Evolutionary conservation across 2,888 invertebrate species (phyloP).

Genomic region (Conops quadrifasciatus): DNA sequence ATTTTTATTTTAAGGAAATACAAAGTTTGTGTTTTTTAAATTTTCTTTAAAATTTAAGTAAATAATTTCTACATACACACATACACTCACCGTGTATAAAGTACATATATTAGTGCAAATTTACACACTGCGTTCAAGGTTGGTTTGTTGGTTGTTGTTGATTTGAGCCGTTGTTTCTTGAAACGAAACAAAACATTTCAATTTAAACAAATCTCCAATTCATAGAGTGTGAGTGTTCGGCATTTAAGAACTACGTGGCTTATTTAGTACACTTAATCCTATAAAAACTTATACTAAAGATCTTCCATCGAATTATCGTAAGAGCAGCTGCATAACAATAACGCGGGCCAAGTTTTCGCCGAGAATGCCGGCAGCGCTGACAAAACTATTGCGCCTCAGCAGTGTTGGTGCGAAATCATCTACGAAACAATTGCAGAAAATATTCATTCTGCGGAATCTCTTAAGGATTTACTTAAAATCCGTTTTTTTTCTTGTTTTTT

Average conservation of each 20-base stretch:
- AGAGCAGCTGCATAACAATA: no score
- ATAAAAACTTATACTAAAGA: slow-evolving; percentile 18
- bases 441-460: background rate
- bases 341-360: no score
- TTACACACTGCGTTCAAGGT: slow-evolving; percentile 30
- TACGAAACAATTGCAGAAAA: background rate
- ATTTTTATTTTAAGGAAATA: slow-evolving; percentile 31
- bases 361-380: background rate
- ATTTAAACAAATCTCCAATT: slow-evolving; percentile 25
- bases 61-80: slow-evolving; percentile 6
- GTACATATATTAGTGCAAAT: slow-evolving; percentile 29
- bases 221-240: background rate
- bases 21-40: slow-evolving; percentile 13
- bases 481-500: no score
- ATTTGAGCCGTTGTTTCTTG: no score
- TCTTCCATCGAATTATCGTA: no score
- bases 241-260: slow-evolving; percentile 21
- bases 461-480: no score
- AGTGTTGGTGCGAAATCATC: no score
- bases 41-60: slow-evolving; percentile 17
- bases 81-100: slow-evolving; percentile 18
- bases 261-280: slow-evolving; percentile 19
- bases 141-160: no score
- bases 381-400: background rate
- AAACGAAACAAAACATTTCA: slow-evolving; percentile 5